Evolutionary conservation across 2,888 invertebrate species (phyloP), one percentile per base, ranked within the genome.

Genomic region (Gymnosoma rotundatum): DNA sequence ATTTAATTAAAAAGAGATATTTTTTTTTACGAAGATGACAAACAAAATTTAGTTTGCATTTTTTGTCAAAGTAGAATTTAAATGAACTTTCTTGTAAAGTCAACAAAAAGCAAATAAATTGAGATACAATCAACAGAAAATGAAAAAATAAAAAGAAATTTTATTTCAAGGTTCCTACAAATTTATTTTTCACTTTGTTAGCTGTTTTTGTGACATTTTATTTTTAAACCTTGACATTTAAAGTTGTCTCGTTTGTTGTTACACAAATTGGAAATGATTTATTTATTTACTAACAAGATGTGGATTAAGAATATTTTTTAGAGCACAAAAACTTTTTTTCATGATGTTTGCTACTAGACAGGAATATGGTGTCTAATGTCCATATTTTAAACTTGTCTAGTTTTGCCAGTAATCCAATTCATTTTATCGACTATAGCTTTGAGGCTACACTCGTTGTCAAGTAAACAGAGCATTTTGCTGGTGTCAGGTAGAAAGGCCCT

Each of bases 1-100:
- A 70, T 69, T 78, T 73, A 74, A 78, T 78, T 78, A 78, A 83
- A 78, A 74, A 78, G 63, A 72, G 63, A 72, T 21, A 72, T 66
- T 48, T 72, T 72, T 69, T 78, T 61, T 78, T 10, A 18, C 48
- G 69, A 42, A 54, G 67, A 67, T 54, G 14, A 64, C 36, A 64
- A 63, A 72, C 78, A 63, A 75, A 64, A 25, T 16, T 48, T 32
- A 32, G 6, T 50, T 58, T 50, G 36, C 18, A 18, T 38, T 58
- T 50, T 69, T 25, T 76, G 50, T 42, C 25, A 50, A 67, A 52
- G 61, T 63, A 25, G 8, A 18, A 60, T 14, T 67, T 70, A 78
- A 78, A 70, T 70, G 69, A 78, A 70, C 69, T 78, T 12, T 32
- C 36, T 70, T 45, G 54, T 54, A 63, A 54, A 78, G 54, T 70